Percentiles rank a stretch among this genome's conserved stretches.
phyloP scores from a whole-genome alignment of 2,113 vertebrate genomes.

The Phainopepla nitens region DNA sequence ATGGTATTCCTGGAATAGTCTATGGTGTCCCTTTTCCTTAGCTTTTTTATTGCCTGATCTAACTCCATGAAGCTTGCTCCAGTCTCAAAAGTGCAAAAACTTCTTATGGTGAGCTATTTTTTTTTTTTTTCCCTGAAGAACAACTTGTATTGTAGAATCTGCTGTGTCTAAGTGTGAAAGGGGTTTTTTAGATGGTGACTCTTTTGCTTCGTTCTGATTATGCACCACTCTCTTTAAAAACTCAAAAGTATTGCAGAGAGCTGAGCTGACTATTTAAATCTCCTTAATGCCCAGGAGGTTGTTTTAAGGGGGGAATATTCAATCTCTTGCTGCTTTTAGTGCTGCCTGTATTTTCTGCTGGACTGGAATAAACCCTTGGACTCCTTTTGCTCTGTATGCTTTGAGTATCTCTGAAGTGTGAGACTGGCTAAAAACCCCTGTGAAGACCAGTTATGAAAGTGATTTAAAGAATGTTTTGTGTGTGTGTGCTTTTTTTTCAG shows the following conservation, averaged over 20 bases:
- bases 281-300: neutral
- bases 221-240: fast-evolving
- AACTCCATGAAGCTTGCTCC: fast-evolving
- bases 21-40: fast-evolving
- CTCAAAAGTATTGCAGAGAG: neutral
- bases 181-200: fast-evolving
- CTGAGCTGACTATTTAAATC: neutral
- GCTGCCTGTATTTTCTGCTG: neutral
- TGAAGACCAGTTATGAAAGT: neutral
- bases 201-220: fast-evolving
- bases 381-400: neutral
- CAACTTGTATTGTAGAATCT: neutral
- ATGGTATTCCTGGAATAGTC: fast-evolving
- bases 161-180: neutral
- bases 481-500: neutral
- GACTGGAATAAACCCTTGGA: neutral
- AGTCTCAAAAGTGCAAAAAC: neutral
- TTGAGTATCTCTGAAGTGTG: neutral
- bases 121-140: neutral
- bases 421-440: neutral
- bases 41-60: fast-evolving
- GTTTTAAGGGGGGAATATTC: neutral
- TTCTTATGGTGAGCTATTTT: fast-evolving
- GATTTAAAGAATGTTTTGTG: neutral
- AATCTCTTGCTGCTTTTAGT: neutral